Evolutionary conservation across 2,797 vertebrate genomes (phyloP).

Genomic region (Thaleichthys pacificus): DNA sequence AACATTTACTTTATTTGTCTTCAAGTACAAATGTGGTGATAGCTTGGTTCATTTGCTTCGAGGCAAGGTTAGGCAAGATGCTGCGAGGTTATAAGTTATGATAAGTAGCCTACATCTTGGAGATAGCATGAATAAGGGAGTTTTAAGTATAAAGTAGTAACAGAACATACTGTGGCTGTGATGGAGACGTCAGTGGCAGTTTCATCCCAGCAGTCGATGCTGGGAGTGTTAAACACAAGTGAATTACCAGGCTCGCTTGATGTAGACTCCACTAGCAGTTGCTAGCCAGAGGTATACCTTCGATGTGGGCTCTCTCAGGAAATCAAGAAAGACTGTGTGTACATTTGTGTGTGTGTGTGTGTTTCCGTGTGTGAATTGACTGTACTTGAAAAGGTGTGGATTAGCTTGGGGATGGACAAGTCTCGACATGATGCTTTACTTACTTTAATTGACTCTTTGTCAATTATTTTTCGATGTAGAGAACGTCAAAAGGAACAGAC

Average conservation of each 20-base stretch:
- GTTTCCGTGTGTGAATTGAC: constrained; percentile 24
- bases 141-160: background rate
- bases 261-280: constrained; percentile 51
- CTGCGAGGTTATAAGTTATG: too few relatives aligned
- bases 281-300: constrained; percentile 39
- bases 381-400: background rate
- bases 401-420: constrained; percentile 32
- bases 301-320: constrained; percentile 57
- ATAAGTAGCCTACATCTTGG: too few relatives aligned
- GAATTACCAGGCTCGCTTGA: constrained; percentile 59
- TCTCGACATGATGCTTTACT: constrained; percentile 9
- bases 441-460: background rate
- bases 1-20: too few relatives aligned
- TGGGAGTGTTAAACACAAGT: constrained; percentile 58
- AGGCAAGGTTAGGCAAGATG: too few relatives aligned
- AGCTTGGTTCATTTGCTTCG: too few relatives aligned
- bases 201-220: constrained; percentile 57
- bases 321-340: constrained; percentile 52
- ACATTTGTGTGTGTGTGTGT: constrained; percentile 31
- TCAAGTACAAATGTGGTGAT: too few relatives aligned
- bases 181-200: constrained; percentile 27
- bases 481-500: too few relatives aligned
- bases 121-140: too few relatives aligned
- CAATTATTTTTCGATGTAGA: background rate
- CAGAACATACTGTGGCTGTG: background rate